Evolutionary conservation across 2,888 invertebrate species (phyloP), one percentile per base, ranked within the genome.

Genomic region (Drosophila barbarae): DNA sequence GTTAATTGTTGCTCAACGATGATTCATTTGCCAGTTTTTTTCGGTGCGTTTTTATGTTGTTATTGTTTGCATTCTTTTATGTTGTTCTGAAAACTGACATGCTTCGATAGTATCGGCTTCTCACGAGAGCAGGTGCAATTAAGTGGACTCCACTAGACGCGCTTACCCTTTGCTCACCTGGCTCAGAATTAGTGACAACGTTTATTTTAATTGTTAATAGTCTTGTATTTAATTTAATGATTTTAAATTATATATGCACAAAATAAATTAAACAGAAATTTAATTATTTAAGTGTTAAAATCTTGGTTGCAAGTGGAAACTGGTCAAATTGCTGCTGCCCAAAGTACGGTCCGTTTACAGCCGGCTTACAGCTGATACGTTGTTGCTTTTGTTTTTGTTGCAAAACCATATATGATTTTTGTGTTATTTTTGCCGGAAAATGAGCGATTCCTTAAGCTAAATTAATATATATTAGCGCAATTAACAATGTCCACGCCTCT

Each of bases 401-500:
- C 42, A 50, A 44, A 50, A 32, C 44, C 32, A 30, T 18, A 51
- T 51, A 58, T 38, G 32, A 63, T 63, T 63, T 51, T 51, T 63
- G 26, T 36, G 44, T 61, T 63, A 44, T 18, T 44, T 50, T 18
- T 26, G 30, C 15, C 26, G 3, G 32, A 63, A 61, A 58, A 63
- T 58, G 54, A 15, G 28, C 13, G 12, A 23, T 30, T 44, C n/a
- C 23, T 18, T 38, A 9, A 44, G 28, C 5, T 41, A 32, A 35
- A 51, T 15, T 54, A 7, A 21, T 28, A 23, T 6, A 42, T 10
- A 44, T 18, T 35, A 42, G 9, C 15, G 35, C 9, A 15, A 26
- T 15, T 28, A 47, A 57, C 28, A 58, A 93, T 93, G 92, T 91
- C 91, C 59, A 91, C 92, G 83, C 82, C 79, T 30, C 73, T 86